Base-by-base conservation (phyloP, 2,797 vertebrate species). In the Cyprinodon diabolis region DNA sequence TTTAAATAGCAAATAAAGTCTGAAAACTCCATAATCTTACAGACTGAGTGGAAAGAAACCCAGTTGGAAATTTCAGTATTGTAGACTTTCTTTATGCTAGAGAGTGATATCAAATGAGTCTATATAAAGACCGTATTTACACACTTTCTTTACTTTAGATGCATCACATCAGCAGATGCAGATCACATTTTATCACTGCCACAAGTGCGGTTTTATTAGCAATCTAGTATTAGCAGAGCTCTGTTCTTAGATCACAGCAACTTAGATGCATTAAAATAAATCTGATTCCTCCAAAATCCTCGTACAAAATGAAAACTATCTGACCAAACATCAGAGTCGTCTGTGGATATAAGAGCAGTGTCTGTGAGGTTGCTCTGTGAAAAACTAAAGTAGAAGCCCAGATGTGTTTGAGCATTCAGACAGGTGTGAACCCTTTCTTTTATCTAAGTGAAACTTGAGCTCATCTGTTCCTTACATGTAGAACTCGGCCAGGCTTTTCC, bases 401-500 rank as follows among this genome's bases (percentile, higher is more conserved):
- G 49, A 23, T 54, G 30, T 9, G 40, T 6, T 48, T 2, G 4
- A 6, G 35, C 43, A 65, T 62, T 6, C 25, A 48, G 25, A 66
- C 7, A 23, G 4, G 35, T 49, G 5, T 52, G 7, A 57, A 49
- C 21, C n/a, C 54, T 25, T 1, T 48, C 19, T 17, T 17, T 43
- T 10, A 11, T 0, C 19, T 0, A 37, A 30, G 13, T n/a, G 47
- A 83, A 40, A n/a, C 12, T 13, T 43, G 23, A 65, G 55, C 47
- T 56, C 80, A n/a, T 13, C 21, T 47, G 8, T 35, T 74, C 14
- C 92, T 92, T 95, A 99, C 97, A 99, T 99, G 93, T 99, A 97
- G 90, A 97, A 99, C 81, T 99, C 97, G 19, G 98, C 98, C 87
- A 99, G 91, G 81, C 98, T 97, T 89, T 98, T 99, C 69, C 98